Conservation (phyloP, 2,888 invertebrate genomes). For the Hirudinaria manillensis region DNA sequence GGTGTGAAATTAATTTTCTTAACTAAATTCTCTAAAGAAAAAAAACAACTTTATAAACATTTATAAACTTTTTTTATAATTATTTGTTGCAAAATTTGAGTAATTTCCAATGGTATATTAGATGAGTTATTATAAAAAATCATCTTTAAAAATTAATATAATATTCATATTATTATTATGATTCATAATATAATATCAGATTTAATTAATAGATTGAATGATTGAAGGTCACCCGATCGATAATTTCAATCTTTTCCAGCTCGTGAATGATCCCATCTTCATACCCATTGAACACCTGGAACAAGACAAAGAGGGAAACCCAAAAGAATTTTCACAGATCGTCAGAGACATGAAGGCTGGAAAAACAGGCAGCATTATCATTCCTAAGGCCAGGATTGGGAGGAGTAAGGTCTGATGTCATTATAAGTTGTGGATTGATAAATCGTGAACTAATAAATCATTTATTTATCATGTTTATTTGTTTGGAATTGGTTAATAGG, state of each 20-base stretch:
- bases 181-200: too few species aligned
- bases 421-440: conserved; percentile 4
- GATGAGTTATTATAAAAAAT: too few species aligned
- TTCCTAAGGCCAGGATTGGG: conserved; percentile 43
- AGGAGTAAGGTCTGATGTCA: conserved; percentile 42
- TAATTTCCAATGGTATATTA: too few species aligned
- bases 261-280: conserved; percentile 54
- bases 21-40: too few species aligned
- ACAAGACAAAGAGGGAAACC: conserved; percentile 49
- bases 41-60: too few species aligned
- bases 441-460: not conserved
- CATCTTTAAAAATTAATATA: too few species aligned
- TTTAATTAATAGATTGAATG: not conserved
- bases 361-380: conserved; percentile 43
- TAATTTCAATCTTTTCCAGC: conserved; percentile 40
- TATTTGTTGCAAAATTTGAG: too few species aligned
- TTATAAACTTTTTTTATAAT: too few species aligned
- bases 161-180: too few species aligned
- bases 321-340: conserved; percentile 49
- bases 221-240: not conserved
- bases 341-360: conserved; percentile 49
- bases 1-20: too few species aligned
- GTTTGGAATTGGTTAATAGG: not conserved
- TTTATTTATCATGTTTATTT: not conserved
- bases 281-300: conserved; percentile 53